phyloP scores from a whole-genome alignment of 1,140 invertebrate genomes.

The Pinna nobilis region DNA sequence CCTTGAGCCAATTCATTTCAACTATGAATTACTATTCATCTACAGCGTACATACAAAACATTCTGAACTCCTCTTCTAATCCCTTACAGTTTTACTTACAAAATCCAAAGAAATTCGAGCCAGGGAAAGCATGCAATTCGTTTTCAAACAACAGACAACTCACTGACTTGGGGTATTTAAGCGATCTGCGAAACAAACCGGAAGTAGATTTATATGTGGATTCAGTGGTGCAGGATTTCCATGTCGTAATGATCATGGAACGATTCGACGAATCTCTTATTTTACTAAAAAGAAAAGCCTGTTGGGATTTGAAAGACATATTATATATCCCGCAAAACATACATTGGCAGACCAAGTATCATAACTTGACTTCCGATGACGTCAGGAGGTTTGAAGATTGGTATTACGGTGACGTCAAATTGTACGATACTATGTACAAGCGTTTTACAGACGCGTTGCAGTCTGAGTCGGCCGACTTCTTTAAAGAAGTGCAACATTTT shows the following conservation, averaged over 20 bases:
- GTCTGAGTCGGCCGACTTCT: slow-evolving; percentile 22
- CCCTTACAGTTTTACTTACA: slow-evolving; percentile 27
- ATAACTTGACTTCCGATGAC: neutral
- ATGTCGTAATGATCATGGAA: slow-evolving; percentile 77
- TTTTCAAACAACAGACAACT: slow-evolving; percentile 49
- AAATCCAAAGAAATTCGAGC: slow-evolving; percentile 42
- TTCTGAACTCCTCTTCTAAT: slow-evolving; percentile 1
- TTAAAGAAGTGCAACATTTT: slow-evolving; percentile 40
- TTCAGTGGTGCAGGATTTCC: slow-evolving; percentile 63
- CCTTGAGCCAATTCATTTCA: slow-evolving; percentile 44
- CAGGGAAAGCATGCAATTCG: neutral
- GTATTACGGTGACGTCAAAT: slow-evolving; percentile 39
- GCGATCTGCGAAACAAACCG: neutral
- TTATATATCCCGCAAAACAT: slow-evolving; percentile 39
- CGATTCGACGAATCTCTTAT: slow-evolving; percentile 77
- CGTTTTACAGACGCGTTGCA: slow-evolving; percentile 30
- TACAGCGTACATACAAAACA: neutral
- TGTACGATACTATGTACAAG: slow-evolving; percentile 46
- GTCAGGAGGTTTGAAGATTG: slow-evolving; percentile 9
- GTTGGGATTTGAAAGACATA: slow-evolving; percentile 69
- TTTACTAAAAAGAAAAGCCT: slow-evolving; percentile 74
- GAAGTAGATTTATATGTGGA: slow-evolving; percentile 33
- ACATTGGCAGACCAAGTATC: neutral
- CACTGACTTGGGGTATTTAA: slow-evolving; percentile 46
- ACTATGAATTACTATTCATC: slow-evolving; percentile 37